Percentiles rank a stretch among this genome's conserved stretches.
Conservation (phyloP, 1,140 invertebrate genomes). For the Penaeus japonicus region DNA sequence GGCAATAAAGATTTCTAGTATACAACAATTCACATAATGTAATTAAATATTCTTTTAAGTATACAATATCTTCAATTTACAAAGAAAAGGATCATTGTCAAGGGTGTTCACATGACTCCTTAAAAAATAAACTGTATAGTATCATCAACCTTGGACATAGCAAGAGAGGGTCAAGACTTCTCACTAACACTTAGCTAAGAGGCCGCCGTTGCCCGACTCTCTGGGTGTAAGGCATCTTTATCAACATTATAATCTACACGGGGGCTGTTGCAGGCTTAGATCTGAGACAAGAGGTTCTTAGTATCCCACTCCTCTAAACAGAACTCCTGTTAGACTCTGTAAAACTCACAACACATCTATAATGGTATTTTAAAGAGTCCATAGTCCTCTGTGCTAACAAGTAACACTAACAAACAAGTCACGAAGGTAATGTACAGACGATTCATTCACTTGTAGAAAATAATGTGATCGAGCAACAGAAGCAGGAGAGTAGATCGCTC, state of each 20-base stretch:
- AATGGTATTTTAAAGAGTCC: constrained; percentile 48
- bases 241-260: constrained; percentile 38
- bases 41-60: constrained; percentile 57
- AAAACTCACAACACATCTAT: constrained; percentile 54
- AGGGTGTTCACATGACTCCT: constrained; percentile 41
- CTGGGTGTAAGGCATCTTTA: constrained; percentile 47
- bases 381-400: constrained; percentile 51
- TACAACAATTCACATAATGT: constrained; percentile 50
- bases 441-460: constrained; percentile 42
- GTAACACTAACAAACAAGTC: constrained; percentile 55
- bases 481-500: constrained; percentile 3
- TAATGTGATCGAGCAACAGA: constrained; percentile 44
- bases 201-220: constrained; percentile 10
- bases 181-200: constrained; percentile 31
- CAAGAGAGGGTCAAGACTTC: constrained; percentile 16
- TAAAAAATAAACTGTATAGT: constrained; percentile 56
- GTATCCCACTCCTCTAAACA: constrained; percentile 31
- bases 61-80: constrained; percentile 56
- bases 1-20: constrained; percentile 55
- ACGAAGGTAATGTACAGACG: constrained; percentile 46
- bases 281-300: constrained; percentile 8
- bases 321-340: constrained; percentile 52
- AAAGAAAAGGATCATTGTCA: constrained; percentile 52
- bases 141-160: constrained; percentile 51
- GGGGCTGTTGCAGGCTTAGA: background rate